phyloP scores from a whole-genome alignment of 2,888 invertebrate species.

The Nematopogon swammerdamellus region DNA sequence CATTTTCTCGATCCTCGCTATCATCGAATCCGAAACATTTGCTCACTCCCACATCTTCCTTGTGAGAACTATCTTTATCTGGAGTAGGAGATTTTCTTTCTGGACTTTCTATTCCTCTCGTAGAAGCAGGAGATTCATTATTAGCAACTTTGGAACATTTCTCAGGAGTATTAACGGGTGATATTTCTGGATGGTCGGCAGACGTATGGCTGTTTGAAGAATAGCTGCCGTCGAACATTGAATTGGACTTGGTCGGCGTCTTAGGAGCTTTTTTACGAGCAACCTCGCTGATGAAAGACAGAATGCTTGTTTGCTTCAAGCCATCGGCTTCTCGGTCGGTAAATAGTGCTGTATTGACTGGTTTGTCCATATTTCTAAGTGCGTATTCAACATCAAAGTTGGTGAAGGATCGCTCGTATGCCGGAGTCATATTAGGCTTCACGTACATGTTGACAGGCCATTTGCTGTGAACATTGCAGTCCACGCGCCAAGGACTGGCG shows the following conservation, averaged over 20 bases:
- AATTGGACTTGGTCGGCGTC: constrained; percentile 27
- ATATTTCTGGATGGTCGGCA: constrained; percentile 11
- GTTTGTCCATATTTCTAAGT: constrained; percentile 19
- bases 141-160: too few species aligned
- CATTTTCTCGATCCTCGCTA: constrained; percentile 37
- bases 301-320: constrained; percentile 43
- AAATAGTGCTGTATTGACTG: constrained; percentile 19
- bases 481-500: constrained; percentile 47
- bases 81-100: constrained; percentile 4
- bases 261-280: constrained; percentile 30
- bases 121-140: constrained; percentile 11
- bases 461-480: constrained; percentile 37
- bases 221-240: constrained; percentile 21
- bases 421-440: constrained; percentile 49
- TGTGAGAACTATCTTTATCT: constrained; percentile 14
- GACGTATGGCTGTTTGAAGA: constrained; percentile 1
- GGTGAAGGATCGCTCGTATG: constrained; percentile 42
- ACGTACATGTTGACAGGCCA: constrained; percentile 44
- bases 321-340: constrained; percentile 18
- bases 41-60: constrained; percentile 15
- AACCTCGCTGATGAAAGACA: constrained; percentile 42
- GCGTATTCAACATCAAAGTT: constrained; percentile 25
- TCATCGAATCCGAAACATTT: constrained; percentile 51
- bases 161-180: constrained; percentile 12
- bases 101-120: constrained; percentile 9